phyloP scores from a whole-genome alignment of 2,888 invertebrate species.

The Hyposoter didymator region DNA sequence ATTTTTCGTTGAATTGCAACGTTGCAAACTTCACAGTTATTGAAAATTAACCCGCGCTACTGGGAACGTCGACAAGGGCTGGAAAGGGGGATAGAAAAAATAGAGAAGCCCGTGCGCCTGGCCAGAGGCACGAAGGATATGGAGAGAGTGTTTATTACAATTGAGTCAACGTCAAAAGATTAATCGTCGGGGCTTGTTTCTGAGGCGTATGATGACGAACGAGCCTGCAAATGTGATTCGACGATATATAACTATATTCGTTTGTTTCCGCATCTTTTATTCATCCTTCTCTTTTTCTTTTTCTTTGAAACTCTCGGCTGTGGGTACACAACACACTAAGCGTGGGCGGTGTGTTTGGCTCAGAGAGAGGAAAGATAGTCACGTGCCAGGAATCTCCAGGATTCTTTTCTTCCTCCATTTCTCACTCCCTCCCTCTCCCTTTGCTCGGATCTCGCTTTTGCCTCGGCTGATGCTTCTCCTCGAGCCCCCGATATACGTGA shows the following conservation, averaged over 20 bases:
- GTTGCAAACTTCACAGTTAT: no score
- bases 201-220: slow-evolving; percentile 59
- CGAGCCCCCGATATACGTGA: slow-evolving; percentile 46
- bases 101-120: background rate
- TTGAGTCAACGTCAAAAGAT: slow-evolving; percentile 61
- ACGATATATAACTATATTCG: background rate
- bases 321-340: slow-evolving; percentile 18
- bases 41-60: no score
- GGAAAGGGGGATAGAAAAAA: background rate
- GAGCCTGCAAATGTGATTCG: slow-evolving; percentile 30
- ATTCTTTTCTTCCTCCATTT: slow-evolving; percentile 60
- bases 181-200: slow-evolving; percentile 52
- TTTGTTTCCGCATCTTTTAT: slow-evolving; percentile 29
- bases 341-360: slow-evolving; percentile 30
- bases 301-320: background rate
- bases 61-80: background rate
- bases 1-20: no score
- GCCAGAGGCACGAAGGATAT: slow-evolving; percentile 1
- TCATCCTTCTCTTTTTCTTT: slow-evolving; percentile 7
- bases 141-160: slow-evolving; percentile 58
- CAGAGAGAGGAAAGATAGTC: slow-evolving; percentile 48
- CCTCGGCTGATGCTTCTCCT: slow-evolving; percentile 8
- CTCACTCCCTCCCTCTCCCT: slow-evolving; percentile 10
- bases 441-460: slow-evolving; percentile 15
- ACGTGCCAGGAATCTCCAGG: slow-evolving; percentile 67